Evolutionary conservation across 2,113 vertebrate genomes (phyloP).

Genomic region (Pollachius pollachius): DNA sequence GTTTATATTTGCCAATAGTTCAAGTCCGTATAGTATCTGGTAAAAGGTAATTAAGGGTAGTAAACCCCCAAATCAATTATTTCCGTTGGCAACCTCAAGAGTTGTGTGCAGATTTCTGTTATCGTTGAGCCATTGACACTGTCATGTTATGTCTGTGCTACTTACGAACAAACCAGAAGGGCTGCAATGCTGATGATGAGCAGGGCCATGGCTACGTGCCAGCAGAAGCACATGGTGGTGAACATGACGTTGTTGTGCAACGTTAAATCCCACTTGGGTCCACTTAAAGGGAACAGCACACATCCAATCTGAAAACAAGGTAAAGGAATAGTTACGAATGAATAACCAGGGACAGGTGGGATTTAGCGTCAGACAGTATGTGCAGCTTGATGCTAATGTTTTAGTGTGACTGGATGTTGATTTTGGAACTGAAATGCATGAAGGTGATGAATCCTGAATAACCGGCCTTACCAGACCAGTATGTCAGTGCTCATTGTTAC

Average conservation of each 20-base stretch:
- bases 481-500: neutral
- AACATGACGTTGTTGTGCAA: constrained; percentile 88
- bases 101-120: no score
- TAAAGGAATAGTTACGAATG: neutral
- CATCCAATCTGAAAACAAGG: constrained; percentile 82
- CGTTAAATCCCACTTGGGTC: constrained; percentile 74
- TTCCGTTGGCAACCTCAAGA: no score
- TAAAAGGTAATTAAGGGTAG: no score
- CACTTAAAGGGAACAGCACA: constrained; percentile 84
- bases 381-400: no score
- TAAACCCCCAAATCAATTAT: no score
- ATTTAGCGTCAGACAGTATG: neutral
- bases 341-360: neutral
- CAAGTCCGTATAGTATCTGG: no score
- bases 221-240: constrained; percentile 96
- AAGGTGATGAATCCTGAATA: neutral
- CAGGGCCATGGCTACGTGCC: constrained; percentile 82
- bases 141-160: constrained; percentile 9
- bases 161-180: constrained; percentile 75
- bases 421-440: neutral
- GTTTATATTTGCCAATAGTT: no score
- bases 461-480: neutral
- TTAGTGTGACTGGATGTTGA: neutral
- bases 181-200: constrained; percentile 68
- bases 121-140: no score